These are phyloP conservation scores for Paradoxurus hermaphroditus DNA, from an alignment of 2,113 vertebrate species.

Conservation along the genomic window DNA sequence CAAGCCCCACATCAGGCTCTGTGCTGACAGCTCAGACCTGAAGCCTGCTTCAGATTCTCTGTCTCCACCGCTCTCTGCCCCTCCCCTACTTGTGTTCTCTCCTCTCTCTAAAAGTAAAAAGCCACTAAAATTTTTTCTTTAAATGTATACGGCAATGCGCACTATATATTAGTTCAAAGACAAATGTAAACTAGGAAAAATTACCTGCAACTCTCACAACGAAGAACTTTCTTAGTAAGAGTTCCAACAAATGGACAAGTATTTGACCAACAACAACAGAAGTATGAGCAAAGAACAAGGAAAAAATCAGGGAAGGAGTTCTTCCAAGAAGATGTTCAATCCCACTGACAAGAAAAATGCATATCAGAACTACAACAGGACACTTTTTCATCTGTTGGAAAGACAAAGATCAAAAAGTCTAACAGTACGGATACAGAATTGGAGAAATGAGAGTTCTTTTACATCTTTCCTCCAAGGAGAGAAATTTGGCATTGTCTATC, in stretches of 20 bases:
- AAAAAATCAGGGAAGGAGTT: not conserved
- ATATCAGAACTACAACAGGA: not conserved
- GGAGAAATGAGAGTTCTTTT: not conserved
- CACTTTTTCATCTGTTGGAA: not conserved
- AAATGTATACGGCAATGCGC: not conserved
- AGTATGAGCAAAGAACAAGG: not conserved
- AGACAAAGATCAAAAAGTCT: not conserved
- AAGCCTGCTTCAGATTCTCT: too few relatives aligned
- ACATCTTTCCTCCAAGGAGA: not conserved
- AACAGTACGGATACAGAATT: not conserved
- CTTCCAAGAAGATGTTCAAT: not conserved
- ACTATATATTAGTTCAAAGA: not conserved
- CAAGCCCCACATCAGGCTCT: not conserved
- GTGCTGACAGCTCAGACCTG: too few relatives aligned
- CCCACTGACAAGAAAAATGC: not conserved
- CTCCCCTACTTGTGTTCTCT: not conserved
- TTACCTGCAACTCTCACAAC: not conserved
- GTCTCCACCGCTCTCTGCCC: not conserved
- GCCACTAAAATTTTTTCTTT: too few relatives aligned
- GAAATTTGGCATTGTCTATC: not conserved
- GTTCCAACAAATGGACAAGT: not conserved
- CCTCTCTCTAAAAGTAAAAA: not conserved
- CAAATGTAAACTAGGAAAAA: slow-evolving; percentile 4
- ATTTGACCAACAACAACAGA: not conserved
- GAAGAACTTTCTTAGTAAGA: not conserved